Percentiles rank a stretch among this genome's conserved stretches.
Conservation (phyloP, 2,797 vertebrate genomes). For the Sebastes elongatus region DNA sequence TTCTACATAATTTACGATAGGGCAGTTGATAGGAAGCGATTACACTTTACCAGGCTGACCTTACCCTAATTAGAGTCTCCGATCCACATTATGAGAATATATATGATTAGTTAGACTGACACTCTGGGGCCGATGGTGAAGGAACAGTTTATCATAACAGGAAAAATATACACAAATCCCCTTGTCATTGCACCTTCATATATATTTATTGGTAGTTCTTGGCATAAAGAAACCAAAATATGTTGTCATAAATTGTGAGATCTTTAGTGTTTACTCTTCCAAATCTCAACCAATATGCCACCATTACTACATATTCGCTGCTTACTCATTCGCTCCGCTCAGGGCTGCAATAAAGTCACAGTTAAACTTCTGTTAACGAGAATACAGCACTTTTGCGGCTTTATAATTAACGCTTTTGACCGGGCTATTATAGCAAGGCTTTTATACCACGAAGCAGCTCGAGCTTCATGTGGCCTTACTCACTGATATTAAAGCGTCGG, state of each 20-base stretch:
- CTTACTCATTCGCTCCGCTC: not conserved
- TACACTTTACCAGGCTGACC: conserved; percentile 61
- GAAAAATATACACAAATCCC: not conserved
- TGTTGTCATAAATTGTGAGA: not conserved
- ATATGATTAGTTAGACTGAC: conserved; percentile 39
- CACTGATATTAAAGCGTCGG: not conserved
- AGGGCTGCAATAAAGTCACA: conserved; percentile 1
- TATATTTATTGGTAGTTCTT: not conserved
- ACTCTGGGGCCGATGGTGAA: not conserved
- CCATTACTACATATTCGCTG: not conserved
- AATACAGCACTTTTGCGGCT: not conserved
- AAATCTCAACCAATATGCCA: not conserved
- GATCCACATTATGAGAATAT: conserved; percentile 55
- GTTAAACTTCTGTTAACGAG: not conserved
- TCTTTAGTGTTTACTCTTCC: not conserved
- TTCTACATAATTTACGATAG: conserved; percentile 66
- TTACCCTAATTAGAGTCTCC: conserved; percentile 62
- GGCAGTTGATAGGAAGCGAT: conserved; percentile 58
- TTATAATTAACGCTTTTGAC: not conserved
- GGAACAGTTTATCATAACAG: not conserved
- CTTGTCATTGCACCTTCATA: accelerated
- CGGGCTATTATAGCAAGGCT: not conserved
- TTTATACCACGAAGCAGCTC: not conserved
- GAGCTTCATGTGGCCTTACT: not conserved
- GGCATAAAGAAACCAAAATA: not conserved